Percentiles rank a stretch among this genome's conserved stretches.
phyloP scores from a whole-genome alignment of 2,888 invertebrate genomes.

The Hypomecis atomaria region DNA sequence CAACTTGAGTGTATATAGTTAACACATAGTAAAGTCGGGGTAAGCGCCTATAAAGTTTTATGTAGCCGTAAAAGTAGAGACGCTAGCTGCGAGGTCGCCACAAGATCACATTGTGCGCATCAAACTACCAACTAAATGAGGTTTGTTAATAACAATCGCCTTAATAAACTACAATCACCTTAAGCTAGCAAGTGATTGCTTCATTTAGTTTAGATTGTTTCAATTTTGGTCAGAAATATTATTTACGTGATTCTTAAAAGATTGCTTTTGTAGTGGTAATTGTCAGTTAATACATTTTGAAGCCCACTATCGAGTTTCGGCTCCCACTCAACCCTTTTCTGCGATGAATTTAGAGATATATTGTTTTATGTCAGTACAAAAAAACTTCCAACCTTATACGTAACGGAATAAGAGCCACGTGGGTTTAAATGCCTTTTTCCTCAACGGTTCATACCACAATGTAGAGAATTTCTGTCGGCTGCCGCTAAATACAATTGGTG shows the following conservation, averaged over 20 bases:
- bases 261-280: conserved; percentile 1
- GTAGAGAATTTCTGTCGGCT: conserved; percentile 25
- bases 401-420: conserved; percentile 4
- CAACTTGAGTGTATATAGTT: conserved; percentile 56
- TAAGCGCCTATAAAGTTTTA: conserved; percentile 63
- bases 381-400: conserved; percentile 3
- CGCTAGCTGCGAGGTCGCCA: conserved; percentile 50
- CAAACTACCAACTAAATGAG: conserved; percentile 49
- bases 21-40: conserved; percentile 60
- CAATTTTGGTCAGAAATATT: background rate
- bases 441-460: conserved; percentile 21
- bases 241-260: background rate
- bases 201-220: background rate
- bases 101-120: conserved; percentile 55
- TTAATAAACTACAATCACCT: conserved; percentile 43
- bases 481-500: conserved; percentile 40
- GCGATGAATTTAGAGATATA: conserved; percentile 5
- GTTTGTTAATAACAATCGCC: conserved; percentile 47
- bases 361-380: conserved; percentile 1
- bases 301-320: background rate
- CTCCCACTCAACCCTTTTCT: conserved; percentile 10
- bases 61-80: conserved; percentile 58
- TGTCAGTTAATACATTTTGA: conserved; percentile 1
- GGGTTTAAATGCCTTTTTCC: conserved; percentile 17
- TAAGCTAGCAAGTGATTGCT: conserved; percentile 23